A percentile compares a stretch with the other conserved stretches of the same genome.
Conservation (phyloP, 1,140 invertebrate genomes). For the Agraylea sexmaculata region DNA sequence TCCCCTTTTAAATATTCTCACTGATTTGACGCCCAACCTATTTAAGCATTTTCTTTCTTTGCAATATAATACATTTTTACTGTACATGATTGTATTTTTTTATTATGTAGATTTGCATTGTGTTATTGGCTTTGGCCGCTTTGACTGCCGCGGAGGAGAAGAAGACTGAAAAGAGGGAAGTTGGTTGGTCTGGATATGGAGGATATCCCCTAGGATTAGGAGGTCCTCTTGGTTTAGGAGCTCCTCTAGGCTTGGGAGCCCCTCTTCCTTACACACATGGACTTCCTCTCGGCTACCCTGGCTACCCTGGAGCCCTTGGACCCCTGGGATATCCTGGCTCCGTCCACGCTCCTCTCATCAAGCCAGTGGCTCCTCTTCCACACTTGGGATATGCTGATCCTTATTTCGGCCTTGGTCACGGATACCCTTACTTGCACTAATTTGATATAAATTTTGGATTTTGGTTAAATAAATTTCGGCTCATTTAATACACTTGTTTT, state of each 20-base stretch:
- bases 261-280: constrained; percentile 4
- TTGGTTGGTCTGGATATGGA: constrained; percentile 15
- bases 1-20: no score
- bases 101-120: constrained; percentile 13
- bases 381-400: constrained; percentile 12
- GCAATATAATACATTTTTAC: no score
- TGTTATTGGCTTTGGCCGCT: constrained; percentile 10
- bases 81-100: no score
- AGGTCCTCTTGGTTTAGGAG: not conserved
- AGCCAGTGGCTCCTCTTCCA: constrained; percentile 17
- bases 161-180: constrained; percentile 18
- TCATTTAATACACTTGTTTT: not conserved
- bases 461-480: not conserved
- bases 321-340: constrained; percentile 14
- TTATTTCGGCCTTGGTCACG: constrained; percentile 11
- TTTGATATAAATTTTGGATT: not conserved
- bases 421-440: constrained; percentile 10
- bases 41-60: no score
- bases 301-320: constrained; percentile 9
- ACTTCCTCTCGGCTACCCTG: constrained; percentile 5
- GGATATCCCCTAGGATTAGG: constrained; percentile 5
- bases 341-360: constrained; percentile 17
- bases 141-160: constrained; percentile 17
- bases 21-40: no score
- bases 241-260: constrained; percentile 5